Evolutionary conservation across 2,113 vertebrate species (phyloP).

Genomic region (Potamarius usumacintae): DNA sequence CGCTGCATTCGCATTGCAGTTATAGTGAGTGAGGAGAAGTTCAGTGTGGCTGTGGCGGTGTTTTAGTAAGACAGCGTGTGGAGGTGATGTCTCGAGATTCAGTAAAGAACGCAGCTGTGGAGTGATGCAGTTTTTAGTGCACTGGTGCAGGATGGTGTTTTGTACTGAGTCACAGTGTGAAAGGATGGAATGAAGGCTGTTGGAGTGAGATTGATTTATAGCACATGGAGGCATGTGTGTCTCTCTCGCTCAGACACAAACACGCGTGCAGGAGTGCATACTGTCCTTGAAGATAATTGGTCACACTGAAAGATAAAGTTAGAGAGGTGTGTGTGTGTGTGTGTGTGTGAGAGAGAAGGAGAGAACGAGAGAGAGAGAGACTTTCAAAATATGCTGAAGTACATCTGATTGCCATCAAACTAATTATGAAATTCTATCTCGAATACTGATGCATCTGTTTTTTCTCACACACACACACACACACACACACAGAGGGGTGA

Average conservation of each 20-base stretch:
- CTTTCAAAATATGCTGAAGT: background rate
- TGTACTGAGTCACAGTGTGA: slow-evolving; percentile 7
- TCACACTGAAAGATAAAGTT: slow-evolving; percentile 10
- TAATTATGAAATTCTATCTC: background rate
- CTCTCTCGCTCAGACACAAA: slow-evolving; percentile 8
- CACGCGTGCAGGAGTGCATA: background rate
- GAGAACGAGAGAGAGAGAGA: slow-evolving; percentile 18
- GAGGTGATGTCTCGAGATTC: background rate
- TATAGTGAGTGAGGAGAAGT: background rate
- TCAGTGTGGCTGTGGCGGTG: background rate
- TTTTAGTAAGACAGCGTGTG: background rate
- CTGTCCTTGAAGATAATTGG: slow-evolving; percentile 43
- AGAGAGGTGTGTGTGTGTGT: background rate
- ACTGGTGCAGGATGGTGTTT: background rate
- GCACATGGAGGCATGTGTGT: slow-evolving; percentile 6
- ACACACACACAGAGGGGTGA: too few relatives aligned
- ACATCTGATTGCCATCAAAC: background rate
- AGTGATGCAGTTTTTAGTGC: background rate
- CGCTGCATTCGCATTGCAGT: background rate
- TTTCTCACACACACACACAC: too few relatives aligned
- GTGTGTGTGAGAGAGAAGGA: too few relatives aligned
- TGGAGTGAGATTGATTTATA: slow-evolving; percentile 41
- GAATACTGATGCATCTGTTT: background rate
- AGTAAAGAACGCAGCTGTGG: background rate
- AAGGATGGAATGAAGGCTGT: slow-evolving; percentile 38